Percentiles rank a stretch among this genome's conserved stretches.
Conservation (phyloP, 1,140 invertebrate genomes). For the Lanistes nyassanus region DNA sequence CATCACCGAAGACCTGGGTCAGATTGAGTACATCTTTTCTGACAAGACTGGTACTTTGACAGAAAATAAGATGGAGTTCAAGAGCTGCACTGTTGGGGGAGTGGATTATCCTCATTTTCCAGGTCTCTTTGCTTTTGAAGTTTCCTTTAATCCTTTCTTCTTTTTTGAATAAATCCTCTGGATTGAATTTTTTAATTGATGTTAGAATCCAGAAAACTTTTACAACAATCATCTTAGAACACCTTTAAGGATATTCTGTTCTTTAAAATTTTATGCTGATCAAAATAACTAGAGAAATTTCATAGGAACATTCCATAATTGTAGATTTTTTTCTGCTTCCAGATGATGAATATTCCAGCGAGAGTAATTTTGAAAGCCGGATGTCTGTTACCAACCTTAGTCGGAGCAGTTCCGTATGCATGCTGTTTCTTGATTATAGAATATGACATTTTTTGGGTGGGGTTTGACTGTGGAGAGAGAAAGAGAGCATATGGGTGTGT, state of each 20-base stretch:
- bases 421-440: background rate
- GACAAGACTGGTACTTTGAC: constrained; percentile 98
- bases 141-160: no score
- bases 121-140: constrained; percentile 38
- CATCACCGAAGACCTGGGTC: constrained; percentile 96
- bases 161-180: no score
- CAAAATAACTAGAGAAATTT: no score
- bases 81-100: constrained; percentile 85
- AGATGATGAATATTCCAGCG: constrained; percentile 45
- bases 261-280: no score
- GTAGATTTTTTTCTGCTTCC: no score
- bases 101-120: constrained; percentile 77
- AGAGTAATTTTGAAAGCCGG: constrained; percentile 48
- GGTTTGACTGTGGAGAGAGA: background rate
- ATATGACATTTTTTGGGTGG: background rate
- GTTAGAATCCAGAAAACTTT: no score
- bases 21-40: constrained; percentile 95
- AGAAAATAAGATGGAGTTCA: constrained; percentile 97
- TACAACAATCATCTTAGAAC: no score
- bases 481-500: no score
- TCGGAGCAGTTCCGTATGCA: constrained; percentile 55
- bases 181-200: no score
- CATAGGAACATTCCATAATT: no score
- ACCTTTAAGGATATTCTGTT: no score
- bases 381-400: constrained; percentile 52